phyloP scores from a whole-genome alignment of 2,797 vertebrate genomes.

The Rhinatrema bivittatum region DNA sequence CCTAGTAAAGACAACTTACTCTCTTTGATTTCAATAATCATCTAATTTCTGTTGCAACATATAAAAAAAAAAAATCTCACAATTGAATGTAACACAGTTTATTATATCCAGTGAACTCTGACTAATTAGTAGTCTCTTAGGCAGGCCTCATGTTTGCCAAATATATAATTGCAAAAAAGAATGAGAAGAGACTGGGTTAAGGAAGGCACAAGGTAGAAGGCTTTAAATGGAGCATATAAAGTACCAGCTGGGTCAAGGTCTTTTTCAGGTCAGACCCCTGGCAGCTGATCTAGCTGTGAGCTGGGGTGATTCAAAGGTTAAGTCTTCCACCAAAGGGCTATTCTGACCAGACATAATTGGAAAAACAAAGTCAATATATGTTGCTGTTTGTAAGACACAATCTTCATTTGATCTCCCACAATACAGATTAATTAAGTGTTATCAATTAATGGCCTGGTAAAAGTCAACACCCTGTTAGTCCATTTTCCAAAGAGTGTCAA shows the following conservation, averaged over 20 bases:
- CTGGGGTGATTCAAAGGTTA: constrained; percentile 65
- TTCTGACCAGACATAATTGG: constrained; percentile 55
- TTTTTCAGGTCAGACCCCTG: constrained; percentile 42
- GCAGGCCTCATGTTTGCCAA: too few relatives aligned
- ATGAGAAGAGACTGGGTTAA: too few relatives aligned
- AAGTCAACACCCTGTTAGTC: constrained; percentile 54
- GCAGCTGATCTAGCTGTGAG: constrained; percentile 38
- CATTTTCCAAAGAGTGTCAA: constrained; percentile 40
- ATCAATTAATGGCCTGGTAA: constrained; percentile 70
- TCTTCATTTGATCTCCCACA: constrained; percentile 65
- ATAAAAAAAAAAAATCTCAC: too few relatives aligned
- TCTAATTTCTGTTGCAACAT: constrained; percentile 34
- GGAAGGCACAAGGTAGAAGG: too few relatives aligned
- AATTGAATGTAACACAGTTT: too few relatives aligned
- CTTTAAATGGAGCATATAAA: not conserved
- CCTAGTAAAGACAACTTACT: constrained; percentile 36
- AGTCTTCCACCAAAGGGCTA: constrained; percentile 49
- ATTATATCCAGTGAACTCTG: too few relatives aligned
- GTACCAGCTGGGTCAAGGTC: constrained; percentile 32
- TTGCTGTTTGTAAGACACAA: constrained; percentile 50
- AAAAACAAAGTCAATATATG: constrained; percentile 63
- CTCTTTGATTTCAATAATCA: constrained; percentile 33
- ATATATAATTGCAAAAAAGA: too few relatives aligned
- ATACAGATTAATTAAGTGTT: constrained; percentile 76
- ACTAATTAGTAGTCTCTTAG: too few relatives aligned